A percentile compares a stretch with the other conserved stretches of the same genome.
Evolutionary conservation across 2,113 vertebrate species (phyloP).

Genomic region (Osmerus mordax): DNA sequence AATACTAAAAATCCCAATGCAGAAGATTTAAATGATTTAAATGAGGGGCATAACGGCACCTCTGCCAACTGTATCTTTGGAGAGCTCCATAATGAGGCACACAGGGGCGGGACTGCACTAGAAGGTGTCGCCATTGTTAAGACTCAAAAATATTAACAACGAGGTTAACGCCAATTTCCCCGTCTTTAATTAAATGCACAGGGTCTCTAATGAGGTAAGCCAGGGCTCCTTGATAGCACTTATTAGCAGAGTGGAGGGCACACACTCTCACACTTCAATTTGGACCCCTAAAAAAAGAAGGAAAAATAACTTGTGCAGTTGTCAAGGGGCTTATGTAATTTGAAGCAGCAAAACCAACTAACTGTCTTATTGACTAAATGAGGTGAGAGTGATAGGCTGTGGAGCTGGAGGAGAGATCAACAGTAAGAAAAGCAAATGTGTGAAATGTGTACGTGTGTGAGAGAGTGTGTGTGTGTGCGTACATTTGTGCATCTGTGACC

Average conservation of each 20-base stretch:
- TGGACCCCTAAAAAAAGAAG: constrained; percentile 62
- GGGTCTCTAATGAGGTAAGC: constrained; percentile 98
- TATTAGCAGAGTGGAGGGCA: constrained; percentile 92
- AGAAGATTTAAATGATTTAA: constrained; percentile 36
- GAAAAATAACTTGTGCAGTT: constrained; percentile 77
- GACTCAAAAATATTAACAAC: constrained; percentile 95
- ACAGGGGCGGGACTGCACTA: constrained; percentile 94
- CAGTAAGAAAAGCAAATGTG: constrained; percentile 20
- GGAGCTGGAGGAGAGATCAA: constrained; percentile 59
- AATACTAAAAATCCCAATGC: constrained; percentile 53
- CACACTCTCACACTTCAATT: constrained; percentile 89
- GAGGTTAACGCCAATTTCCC: constrained; percentile 97
- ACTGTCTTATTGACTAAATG: constrained; percentile 84
- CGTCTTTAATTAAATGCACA: constrained; percentile 98
- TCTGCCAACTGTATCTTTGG: constrained; percentile 83
- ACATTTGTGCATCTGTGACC: constrained; percentile 52
- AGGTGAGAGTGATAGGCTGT: constrained; percentile 74
- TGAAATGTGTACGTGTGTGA: constrained; percentile 13
- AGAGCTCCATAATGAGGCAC: constrained; percentile 86
- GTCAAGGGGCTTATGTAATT: constrained; percentile 88
- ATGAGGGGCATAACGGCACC: constrained; percentile 67
- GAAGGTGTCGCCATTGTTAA: constrained; percentile 94
- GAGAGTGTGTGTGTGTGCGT: not conserved
- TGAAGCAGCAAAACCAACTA: constrained; percentile 80
- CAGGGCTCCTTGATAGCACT: constrained; percentile 96